phyloP scores from a whole-genome alignment of 2,888 invertebrate genomes.

The Dinocampus coccinellae region DNA sequence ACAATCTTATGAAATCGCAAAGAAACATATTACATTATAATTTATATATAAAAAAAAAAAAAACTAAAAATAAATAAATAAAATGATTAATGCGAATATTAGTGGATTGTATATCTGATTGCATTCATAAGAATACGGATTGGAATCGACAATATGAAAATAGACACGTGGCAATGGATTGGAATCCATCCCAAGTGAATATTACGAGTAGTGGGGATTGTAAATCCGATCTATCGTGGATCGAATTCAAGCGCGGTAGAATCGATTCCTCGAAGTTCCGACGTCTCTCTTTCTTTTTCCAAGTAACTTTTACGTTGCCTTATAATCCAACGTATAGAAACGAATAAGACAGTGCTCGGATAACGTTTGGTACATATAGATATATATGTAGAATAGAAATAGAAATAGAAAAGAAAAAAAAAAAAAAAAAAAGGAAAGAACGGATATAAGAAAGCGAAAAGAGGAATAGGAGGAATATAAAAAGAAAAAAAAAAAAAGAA shows the following conservation, averaged over 20 bases:
- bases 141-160: conserved; percentile 26
- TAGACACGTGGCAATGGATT: conserved; percentile 29
- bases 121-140: conserved; percentile 19
- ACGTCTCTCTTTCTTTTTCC: conserved; percentile 13
- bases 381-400: conserved; percentile 9
- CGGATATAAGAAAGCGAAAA: conserved; percentile 8
- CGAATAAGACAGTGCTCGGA: not conserved
- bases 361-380: conserved; percentile 9
- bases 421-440: conserved; percentile 10
- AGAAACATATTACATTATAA: no score
- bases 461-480: conserved; percentile 8
- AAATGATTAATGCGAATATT: not conserved
- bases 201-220: conserved; percentile 4
- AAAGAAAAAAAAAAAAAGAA: conserved; percentile 8
- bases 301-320: conserved; percentile 20
- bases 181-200: conserved; percentile 9
- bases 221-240: conserved; percentile 25
- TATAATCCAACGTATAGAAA: not conserved
- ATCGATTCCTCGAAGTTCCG: conserved; percentile 24
- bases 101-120: not conserved
- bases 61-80: not conserved
- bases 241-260: conserved; percentile 21
- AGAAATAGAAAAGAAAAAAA: conserved; percentile 12
- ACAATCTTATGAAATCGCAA: no score
- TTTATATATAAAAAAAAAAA: no score